These are phyloP conservation scores for Sylvia borin DNA, from an alignment of 2,797 vertebrate genomes.

Conservation along the genomic window DNA sequence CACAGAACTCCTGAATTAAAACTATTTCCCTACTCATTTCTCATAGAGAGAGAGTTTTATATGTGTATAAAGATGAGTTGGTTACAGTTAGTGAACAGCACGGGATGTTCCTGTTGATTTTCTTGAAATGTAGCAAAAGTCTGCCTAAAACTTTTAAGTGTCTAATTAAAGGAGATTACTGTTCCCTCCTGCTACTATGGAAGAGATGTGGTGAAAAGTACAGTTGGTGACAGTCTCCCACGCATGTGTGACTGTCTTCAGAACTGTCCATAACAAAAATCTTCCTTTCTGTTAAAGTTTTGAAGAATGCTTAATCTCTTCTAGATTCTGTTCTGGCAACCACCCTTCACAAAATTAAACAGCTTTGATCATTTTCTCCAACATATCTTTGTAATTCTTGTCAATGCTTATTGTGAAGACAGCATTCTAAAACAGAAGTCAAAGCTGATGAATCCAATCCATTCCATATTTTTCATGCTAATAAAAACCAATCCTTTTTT, in stretches of 20 bases:
- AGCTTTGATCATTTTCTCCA: neutral
- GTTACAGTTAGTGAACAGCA: neutral
- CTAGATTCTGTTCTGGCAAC: neutral
- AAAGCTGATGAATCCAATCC: neutral
- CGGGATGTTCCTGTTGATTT: neutral
- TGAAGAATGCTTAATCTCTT: neutral
- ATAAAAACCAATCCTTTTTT: neutral
- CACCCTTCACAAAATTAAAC: neutral
- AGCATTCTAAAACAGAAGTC: neutral
- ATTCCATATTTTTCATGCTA: neutral
- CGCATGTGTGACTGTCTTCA: neutral
- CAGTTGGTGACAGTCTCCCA: neutral
- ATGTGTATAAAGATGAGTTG: neutral
- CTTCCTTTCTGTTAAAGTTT: neutral
- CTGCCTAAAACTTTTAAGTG: neutral
- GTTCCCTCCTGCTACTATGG: neutral
- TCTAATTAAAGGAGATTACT: neutral
- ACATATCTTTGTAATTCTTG: neutral
- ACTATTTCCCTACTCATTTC: neutral
- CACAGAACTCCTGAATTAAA: neutral
- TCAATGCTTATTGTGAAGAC: neutral
- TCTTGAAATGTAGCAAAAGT: neutral
- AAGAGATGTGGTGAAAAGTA: neutral
- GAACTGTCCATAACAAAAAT: conserved; percentile 1
- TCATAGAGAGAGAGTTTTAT: neutral